These are phyloP conservation scores for Gambusia affinis DNA, from an alignment of 2,113 vertebrate genomes.

Conservation along the genomic window DNA sequence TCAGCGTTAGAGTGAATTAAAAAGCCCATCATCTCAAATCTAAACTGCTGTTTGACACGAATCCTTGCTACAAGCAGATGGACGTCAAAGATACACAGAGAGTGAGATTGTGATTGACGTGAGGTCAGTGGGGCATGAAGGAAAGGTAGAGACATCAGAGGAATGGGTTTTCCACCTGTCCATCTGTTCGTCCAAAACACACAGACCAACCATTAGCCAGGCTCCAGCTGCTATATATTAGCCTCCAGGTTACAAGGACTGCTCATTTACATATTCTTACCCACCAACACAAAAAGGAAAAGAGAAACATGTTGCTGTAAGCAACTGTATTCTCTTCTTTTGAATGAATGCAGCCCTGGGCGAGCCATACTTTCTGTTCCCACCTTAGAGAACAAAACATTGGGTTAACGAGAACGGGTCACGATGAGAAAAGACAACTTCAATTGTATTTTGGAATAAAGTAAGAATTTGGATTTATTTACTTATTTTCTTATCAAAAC, in stretches of 20 bases:
- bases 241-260: slow-evolving; percentile 30
- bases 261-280: slow-evolving; percentile 20
- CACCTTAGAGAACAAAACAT: not conserved
- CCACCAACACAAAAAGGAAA: not conserved
- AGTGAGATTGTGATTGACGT: slow-evolving; percentile 26
- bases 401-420: not conserved
- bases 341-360: not conserved
- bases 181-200: slow-evolving; percentile 72
- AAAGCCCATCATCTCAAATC: slow-evolving; percentile 5
- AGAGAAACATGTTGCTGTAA: not conserved
- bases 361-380: not conserved
- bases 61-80: slow-evolving; percentile 27
- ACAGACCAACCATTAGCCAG: slow-evolving; percentile 57
- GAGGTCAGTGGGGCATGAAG: slow-evolving; percentile 66
- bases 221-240: slow-evolving; percentile 62
- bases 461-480: too few species aligned
- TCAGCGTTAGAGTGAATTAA: slow-evolving; percentile 9
- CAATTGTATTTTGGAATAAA: not conserved
- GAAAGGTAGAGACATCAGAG: slow-evolving; percentile 64
- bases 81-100: slow-evolving; percentile 20
- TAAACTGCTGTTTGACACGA: not conserved
- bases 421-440: not conserved
- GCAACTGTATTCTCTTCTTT: not conserved
- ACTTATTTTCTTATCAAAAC: too few species aligned
- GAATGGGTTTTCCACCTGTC: slow-evolving; percentile 53